Conservation (phyloP, 2,797 vertebrate genomes). For the Phalloptychus januarius region DNA sequence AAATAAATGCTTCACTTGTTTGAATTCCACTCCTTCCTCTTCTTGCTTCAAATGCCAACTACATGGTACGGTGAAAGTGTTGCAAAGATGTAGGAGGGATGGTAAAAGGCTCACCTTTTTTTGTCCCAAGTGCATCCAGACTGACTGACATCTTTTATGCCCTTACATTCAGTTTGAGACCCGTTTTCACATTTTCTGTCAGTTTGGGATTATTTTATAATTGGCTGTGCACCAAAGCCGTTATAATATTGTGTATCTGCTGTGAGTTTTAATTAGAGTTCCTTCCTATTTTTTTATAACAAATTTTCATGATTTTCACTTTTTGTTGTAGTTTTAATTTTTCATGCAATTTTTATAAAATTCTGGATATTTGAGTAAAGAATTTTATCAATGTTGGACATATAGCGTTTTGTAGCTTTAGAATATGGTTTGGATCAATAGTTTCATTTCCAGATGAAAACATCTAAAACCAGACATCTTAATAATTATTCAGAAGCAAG, state of each 20-base stretch:
- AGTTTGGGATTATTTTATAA: neutral
- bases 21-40: conserved; percentile 23
- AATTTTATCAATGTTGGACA: neutral
- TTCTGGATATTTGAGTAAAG: neutral
- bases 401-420: neutral
- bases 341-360: neutral
- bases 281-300: neutral
- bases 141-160: neutral
- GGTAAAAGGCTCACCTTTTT: neutral
- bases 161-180: neutral
- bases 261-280: neutral
- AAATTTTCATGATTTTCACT: neutral
- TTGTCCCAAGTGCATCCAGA: neutral
- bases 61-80: conserved; percentile 11
- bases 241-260: neutral
- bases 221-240: neutral
- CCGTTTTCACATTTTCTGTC: neutral
- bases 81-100: conserved; percentile 4
- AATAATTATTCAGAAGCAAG: neutral
- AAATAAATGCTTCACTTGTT: conserved; percentile 49
- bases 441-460: neutral
- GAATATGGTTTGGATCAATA: neutral
- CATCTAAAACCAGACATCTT: neutral
- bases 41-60: conserved; percentile 35
- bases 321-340: neutral